A percentile compares a stretch with the other conserved stretches of the same genome.
Evolutionary conservation across 2,888 invertebrate species (phyloP).

Genomic region (Anthoptus insignis): DNA sequence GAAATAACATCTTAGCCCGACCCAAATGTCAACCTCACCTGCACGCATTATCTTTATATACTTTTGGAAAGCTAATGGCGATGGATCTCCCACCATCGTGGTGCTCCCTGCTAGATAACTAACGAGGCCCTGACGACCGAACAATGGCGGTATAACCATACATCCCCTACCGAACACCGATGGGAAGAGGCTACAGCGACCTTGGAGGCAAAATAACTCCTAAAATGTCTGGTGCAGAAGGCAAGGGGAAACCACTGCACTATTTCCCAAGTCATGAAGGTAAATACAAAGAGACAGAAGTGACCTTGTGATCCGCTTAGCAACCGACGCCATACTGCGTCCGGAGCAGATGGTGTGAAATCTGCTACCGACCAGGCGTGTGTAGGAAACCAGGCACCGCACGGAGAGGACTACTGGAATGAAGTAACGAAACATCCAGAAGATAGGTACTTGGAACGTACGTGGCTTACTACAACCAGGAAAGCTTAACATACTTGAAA

Average conservation of each 20-base stretch:
- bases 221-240: constrained; percentile 25
- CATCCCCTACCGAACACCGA: not conserved
- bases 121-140: constrained; percentile 40
- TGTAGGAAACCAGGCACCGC: constrained; percentile 1
- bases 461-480: constrained; percentile 31
- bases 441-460: constrained; percentile 45
- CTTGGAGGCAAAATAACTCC: constrained; percentile 16
- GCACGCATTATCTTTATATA: too few relatives aligned
- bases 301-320: constrained; percentile 22
- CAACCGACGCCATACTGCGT: constrained; percentile 40
- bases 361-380: constrained; percentile 2
- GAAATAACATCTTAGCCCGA: too few relatives aligned
- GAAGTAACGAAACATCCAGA: constrained; percentile 2
- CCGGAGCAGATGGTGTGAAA: constrained; percentile 34
- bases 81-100: not conserved
- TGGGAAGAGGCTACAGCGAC: constrained; percentile 23
- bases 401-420: not conserved
- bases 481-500: constrained; percentile 39
- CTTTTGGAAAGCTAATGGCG: not conserved
- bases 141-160: constrained; percentile 24
- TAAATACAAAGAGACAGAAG: not conserved
- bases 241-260: constrained; percentile 34
- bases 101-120: constrained; percentile 22
- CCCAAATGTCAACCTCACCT: too few relatives aligned
- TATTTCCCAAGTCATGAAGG: constrained; percentile 20